Evolutionary conservation across 1,140 invertebrate species (phyloP), one percentile per base, ranked within the genome.

Genomic region (Neotoxoptera formosana): DNA sequence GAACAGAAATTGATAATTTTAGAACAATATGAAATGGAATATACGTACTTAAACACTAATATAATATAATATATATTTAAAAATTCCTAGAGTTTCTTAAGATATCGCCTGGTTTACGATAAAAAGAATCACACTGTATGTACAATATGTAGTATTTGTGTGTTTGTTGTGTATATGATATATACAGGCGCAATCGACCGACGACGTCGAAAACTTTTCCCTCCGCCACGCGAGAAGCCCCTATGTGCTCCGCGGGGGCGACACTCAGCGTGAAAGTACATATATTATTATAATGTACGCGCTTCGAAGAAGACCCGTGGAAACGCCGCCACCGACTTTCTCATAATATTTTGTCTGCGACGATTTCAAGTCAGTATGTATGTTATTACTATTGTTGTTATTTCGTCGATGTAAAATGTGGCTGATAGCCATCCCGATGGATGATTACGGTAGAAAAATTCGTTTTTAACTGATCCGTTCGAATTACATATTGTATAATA

Each of bases 121-220:
- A 76, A n/a, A n/a, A 41, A n/a, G 11, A n/a, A 76, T n/a, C 60
- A 76, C 60, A 4, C 60, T 76, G 30, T 48, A 88, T 88, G 17
- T 84, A 84, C 14, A 41, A 34, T 51, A 88, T 88, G 14, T 87
- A 47, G 45, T 41, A 41, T 83, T 36, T 9, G 21, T 41, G 7
- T 41, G 34, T 41, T 20, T 11, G 45, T 30, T 88, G n/a, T 88
- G n/a, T 88, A 8, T 25, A 53, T 89, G 21, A 20, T 51, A 89
- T 51, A 56, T 30, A 90, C 17, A 48, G 47, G 87, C 45, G 20
- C n/a, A 4, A 89, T 60, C 88, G 88, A 60, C 34, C 88, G 88
- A 41, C 88, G 88, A 41, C 25, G 53, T 8, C 7, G 25, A 56
- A 90, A 90, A 90, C 23, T 90, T 90, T 90, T 60, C 88, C 88